Evolutionary conservation across 2,888 invertebrate species (phyloP).

Genomic region (Campaea margaritaria): DNA sequence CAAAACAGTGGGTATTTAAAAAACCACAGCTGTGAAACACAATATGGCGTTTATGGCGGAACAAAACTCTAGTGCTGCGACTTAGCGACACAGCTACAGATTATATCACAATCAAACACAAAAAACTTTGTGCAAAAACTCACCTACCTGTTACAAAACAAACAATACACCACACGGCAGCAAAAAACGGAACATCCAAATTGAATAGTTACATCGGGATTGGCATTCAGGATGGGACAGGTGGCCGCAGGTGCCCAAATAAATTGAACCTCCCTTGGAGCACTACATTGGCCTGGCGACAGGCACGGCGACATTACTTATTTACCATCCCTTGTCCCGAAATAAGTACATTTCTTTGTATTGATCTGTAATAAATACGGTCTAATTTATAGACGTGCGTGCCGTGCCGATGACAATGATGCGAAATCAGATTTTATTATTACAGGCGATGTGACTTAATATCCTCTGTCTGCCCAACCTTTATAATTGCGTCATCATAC

Average conservation of each 20-base stretch:
- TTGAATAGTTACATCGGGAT: conserved; percentile 19
- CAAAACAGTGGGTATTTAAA: too few species aligned
- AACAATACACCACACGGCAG: too few species aligned
- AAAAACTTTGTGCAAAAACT: too few species aligned
- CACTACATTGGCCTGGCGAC: conserved; percentile 9
- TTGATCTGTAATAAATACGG: conserved; percentile 19
- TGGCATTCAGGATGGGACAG: conserved; percentile 17
- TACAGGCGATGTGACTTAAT: conserved; percentile 6
- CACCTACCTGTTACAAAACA: too few species aligned
- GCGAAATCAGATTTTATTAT: conserved; percentile 17
- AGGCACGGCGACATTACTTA: conserved; percentile 34
- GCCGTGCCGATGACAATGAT: conserved; percentile 23
- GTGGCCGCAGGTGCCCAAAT: conserved; percentile 50
- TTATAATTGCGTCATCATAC: conserved; percentile 19
- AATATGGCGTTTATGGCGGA: too few species aligned
- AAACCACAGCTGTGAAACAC: too few species aligned
- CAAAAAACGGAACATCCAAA: conserved; percentile 15
- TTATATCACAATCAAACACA: too few species aligned
- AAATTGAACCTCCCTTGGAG: conserved; percentile 54
- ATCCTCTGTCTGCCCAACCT: conserved; percentile 25
- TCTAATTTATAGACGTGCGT: conserved; percentile 28
- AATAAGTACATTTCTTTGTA: conserved; percentile 7
- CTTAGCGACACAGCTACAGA: too few species aligned
- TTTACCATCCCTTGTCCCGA: conserved; percentile 28
- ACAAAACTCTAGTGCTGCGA: too few species aligned